Evolutionary conservation across 2,888 invertebrate genomes (phyloP).

Genomic region (Clistopyga incitator): DNA sequence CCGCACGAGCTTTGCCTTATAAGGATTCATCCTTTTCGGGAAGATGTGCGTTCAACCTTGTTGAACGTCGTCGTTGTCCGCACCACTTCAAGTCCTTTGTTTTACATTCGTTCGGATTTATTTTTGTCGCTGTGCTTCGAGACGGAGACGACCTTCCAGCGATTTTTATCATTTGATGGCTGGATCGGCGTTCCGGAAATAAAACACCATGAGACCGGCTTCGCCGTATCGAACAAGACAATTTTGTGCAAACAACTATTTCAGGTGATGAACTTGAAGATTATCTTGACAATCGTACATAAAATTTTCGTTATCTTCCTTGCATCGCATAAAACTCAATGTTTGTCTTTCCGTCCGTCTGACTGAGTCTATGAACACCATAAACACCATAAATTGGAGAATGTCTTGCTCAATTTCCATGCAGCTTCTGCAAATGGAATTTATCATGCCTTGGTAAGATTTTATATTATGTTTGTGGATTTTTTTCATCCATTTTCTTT

Average conservation of each 20-base stretch:
- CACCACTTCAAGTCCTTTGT: constrained; percentile 61
- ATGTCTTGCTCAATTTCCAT: too few relatives aligned
- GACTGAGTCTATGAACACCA: too few relatives aligned
- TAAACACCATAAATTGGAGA: too few relatives aligned
- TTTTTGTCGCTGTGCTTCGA: constrained; percentile 43
- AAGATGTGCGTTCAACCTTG: constrained; percentile 65
- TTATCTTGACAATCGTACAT: too few relatives aligned
- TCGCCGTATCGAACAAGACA: constrained; percentile 19
- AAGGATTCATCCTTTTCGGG: constrained; percentile 76
- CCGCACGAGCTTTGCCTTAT: constrained; percentile 78
- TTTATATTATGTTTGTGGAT: too few relatives aligned
- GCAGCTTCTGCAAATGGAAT: too few relatives aligned
- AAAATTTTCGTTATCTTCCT: too few relatives aligned
- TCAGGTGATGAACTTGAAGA: too few relatives aligned
- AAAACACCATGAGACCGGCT: constrained; percentile 30
- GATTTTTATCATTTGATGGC: constrained; percentile 27
- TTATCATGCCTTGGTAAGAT: too few relatives aligned
- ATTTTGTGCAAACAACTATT: neutral
- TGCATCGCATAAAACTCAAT: too few relatives aligned
- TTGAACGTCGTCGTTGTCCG: constrained; percentile 63
- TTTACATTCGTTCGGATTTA: constrained; percentile 47
- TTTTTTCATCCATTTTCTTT: too few relatives aligned
- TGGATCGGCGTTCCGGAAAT: constrained; percentile 54
- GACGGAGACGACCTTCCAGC: constrained; percentile 12
- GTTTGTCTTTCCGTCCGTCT: too few relatives aligned